Evolutionary conservation across 2,113 vertebrate species (phyloP).

Genomic region (Semnornis frantzii): DNA sequence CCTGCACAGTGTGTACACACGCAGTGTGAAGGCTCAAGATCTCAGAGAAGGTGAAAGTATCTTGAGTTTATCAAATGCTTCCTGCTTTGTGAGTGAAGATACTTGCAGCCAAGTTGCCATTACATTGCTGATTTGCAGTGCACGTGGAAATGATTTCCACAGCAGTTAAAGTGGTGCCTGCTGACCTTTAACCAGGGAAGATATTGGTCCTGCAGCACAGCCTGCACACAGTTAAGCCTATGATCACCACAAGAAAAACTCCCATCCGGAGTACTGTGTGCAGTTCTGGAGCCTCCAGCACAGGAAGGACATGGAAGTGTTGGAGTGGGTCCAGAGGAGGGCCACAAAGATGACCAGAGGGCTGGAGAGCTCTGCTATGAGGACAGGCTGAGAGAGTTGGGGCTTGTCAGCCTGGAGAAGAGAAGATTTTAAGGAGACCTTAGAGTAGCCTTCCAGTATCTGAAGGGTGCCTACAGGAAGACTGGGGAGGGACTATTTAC

Average conservation of each 20-base stretch:
- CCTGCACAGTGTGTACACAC: neutral
- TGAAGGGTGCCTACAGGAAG: too few species aligned
- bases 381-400: too few species aligned
- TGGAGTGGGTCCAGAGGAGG: too few species aligned
- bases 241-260: neutral
- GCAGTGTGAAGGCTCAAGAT: neutral
- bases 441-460: too few species aligned
- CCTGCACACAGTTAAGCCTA: neutral
- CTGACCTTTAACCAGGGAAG: neutral
- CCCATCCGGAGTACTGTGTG: too few species aligned
- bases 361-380: too few species aligned
- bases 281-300: too few species aligned
- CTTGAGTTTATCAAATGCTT: neutral
- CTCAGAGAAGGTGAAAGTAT: neutral
- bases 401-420: too few species aligned
- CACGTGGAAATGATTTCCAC: neutral
- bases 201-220: neutral
- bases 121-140: neutral
- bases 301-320: too few species aligned
- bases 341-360: too few species aligned
- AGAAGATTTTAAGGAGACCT: too few species aligned
- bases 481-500: too few species aligned
- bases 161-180: neutral
- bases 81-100: neutral
- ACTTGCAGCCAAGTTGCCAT: neutral